Evolutionary conservation across 2,888 invertebrate genomes (phyloP), one percentile per base, ranked within the genome.

Genomic region (Acholoe squamosa): DNA sequence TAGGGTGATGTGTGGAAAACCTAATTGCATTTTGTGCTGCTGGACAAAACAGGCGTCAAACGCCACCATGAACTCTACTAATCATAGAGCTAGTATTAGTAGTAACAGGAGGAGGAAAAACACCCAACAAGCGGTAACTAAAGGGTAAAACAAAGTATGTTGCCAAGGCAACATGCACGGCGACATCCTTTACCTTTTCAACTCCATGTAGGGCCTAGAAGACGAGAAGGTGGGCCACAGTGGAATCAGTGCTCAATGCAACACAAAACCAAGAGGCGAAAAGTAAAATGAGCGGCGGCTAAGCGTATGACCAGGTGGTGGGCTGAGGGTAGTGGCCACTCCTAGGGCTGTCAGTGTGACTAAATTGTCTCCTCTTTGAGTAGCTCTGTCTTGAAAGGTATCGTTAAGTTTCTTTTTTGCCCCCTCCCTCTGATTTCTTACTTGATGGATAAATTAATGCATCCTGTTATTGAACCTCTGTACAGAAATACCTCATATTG

Each of bases 181-280:
- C 31, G 56, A 86, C 86, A 56, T 54, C 54, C 19, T 86, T 86
- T 91, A 91, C 91, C 91, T 91, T 84, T 89, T 89, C 84, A 91
- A 86, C 71, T 91, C 91, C 89, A 89, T 91, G 91, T 91, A 91
- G 67, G 91, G 91, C 91, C 91, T 91, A 89, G 51, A 91, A 89
- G 89, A 89, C 34, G 84, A 84, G 84, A 61, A 86, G 86, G 52
- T 86, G 56, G 86, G 86, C 54, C 86, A 86, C 56, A 86, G 86
- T 86, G 86, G 86, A 52, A 86, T 86, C 86, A 86, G 86, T 86
- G 86, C 86, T 86, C 86, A 86, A 86, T 86, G 86, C 86, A 86
- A 86, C 52, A 86, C 86, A 86, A 86, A 54, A 56, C 86, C 86
- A 86, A 86, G 52, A 86, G 86, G 86, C 86, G 43, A 86, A 86